These are phyloP conservation scores for Gastrophysa polygoni DNA, from an alignment of 2,888 invertebrate genomes.

Conservation along the genomic window DNA sequence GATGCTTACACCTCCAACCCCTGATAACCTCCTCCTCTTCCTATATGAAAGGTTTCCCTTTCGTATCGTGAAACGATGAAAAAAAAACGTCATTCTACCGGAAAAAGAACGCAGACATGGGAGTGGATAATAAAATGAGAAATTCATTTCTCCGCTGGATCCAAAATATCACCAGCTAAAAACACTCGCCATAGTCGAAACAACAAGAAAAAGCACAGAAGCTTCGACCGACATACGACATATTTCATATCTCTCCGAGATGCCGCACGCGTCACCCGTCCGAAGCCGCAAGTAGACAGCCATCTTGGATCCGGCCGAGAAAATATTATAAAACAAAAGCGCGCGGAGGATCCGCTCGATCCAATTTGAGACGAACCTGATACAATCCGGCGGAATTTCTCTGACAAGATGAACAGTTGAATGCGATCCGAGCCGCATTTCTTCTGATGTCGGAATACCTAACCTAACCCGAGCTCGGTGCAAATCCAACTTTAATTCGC, in stretches of 20 bases:
- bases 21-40: too few species aligned
- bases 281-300: constrained; percentile 11
- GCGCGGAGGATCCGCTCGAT: constrained; percentile 31
- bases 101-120: too few species aligned
- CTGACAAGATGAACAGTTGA: constrained; percentile 53
- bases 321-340: constrained; percentile 15
- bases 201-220: background rate
- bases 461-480: constrained; percentile 48
- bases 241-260: constrained; percentile 9
- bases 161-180: too few species aligned
- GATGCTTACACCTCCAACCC: too few species aligned
- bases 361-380: constrained; percentile 50
- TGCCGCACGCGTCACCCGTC: constrained; percentile 12
- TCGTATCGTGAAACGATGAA: too few species aligned
- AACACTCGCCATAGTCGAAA: background rate
- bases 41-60: too few species aligned
- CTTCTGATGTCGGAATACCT: constrained; percentile 49
- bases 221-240: background rate
- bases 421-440: constrained; percentile 53
- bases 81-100: too few species aligned
- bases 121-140: too few species aligned
- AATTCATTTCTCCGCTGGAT: too few species aligned
- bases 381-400: constrained; percentile 51
- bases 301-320: constrained; percentile 10
- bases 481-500: constrained; percentile 53